phyloP scores from a whole-genome alignment of 1,140 invertebrate genomes.

The Diorhabda carinulata region DNA sequence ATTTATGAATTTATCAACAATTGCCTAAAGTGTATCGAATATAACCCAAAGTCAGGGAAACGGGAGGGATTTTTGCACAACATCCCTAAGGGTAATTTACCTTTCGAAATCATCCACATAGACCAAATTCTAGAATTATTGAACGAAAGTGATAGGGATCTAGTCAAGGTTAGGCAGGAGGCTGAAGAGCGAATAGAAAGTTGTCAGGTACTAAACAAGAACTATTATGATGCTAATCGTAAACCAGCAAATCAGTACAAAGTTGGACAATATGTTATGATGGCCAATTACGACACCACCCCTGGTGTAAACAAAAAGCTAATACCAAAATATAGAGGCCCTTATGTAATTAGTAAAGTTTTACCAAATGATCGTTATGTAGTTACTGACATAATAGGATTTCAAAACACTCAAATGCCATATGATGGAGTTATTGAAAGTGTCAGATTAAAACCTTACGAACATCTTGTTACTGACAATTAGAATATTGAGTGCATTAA shows the following conservation, averaged over 20 bases:
- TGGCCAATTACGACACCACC: too few relatives aligned
- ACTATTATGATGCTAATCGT: too few relatives aligned
- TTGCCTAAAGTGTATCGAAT: conserved; percentile 38
- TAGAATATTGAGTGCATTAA: background rate
- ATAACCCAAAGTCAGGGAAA: conserved; percentile 36
- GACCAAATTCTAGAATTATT: conserved; percentile 31
- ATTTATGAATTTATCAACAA: conserved; percentile 29
- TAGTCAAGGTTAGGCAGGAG: too few relatives aligned
- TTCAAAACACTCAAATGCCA: conserved; percentile 31
- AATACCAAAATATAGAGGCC: too few relatives aligned
- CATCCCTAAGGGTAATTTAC: conserved; percentile 36
- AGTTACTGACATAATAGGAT: conserved; percentile 29
- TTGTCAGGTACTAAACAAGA: too few relatives aligned
- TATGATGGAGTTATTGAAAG: conserved; percentile 29
- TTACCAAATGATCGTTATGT: too few relatives aligned
- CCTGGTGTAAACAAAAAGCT: too few relatives aligned
- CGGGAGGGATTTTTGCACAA: conserved; percentile 31
- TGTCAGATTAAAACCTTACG: background rate
- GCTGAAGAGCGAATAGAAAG: too few relatives aligned
- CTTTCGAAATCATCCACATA: conserved; percentile 38
- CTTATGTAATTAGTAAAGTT: too few relatives aligned
- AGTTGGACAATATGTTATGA: too few relatives aligned
- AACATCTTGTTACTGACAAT: background rate
- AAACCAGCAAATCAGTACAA: too few relatives aligned
- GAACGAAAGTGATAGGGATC: too few relatives aligned